A percentile compares a stretch with the other conserved stretches of the same genome.
Evolutionary conservation across 2,113 vertebrate genomes (phyloP).

Genomic region (Barnardius zonarius): DNA sequence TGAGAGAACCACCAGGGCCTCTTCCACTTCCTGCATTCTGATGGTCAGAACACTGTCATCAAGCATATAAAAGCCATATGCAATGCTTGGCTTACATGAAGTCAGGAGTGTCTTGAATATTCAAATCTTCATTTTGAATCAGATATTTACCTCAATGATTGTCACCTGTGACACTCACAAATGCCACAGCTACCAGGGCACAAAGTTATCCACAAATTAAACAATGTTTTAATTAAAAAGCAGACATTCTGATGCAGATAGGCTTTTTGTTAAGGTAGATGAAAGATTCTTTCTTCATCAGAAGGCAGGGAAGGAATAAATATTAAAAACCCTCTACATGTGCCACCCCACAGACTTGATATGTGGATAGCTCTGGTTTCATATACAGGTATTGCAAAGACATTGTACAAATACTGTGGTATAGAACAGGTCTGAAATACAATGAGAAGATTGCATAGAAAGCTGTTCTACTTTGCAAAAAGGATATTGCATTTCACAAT

Average conservation of each 20-base stretch:
- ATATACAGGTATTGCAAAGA: background rate
- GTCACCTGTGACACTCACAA: background rate
- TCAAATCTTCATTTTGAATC: background rate
- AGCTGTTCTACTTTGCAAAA: background rate
- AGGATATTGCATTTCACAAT: conserved; percentile 8
- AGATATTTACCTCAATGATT: background rate
- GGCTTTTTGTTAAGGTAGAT: background rate
- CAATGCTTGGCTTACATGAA: background rate
- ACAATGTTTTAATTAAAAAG: background rate
- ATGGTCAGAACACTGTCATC: background rate
- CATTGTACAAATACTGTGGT: background rate
- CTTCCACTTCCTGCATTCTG: background rate
- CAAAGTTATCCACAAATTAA: background rate
- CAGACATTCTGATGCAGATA: background rate
- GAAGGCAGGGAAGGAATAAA: background rate
- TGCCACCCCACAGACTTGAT: background rate
- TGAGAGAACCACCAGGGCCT: background rate
- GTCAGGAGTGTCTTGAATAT: background rate
- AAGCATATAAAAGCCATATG: background rate
- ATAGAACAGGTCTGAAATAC: background rate
- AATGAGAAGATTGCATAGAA: background rate
- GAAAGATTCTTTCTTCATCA: background rate
- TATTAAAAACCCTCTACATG: background rate
- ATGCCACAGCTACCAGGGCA: background rate
- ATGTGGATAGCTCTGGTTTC: background rate